Evolutionary conservation across 1,140 invertebrate genomes (phyloP).

Genomic region (Venustaconcha ellipsiformis): DNA sequence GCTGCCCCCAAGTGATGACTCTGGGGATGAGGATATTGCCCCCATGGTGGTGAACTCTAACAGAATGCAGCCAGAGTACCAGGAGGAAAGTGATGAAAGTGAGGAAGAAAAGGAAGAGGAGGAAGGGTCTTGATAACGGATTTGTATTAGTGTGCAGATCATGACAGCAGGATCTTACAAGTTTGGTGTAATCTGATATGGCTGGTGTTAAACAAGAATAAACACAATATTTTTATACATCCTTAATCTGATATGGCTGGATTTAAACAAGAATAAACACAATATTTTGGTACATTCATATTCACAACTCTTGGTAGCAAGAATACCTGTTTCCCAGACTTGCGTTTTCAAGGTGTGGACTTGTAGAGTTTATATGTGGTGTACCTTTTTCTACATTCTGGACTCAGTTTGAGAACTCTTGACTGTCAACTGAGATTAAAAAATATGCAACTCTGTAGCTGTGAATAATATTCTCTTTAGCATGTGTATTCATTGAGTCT

Average conservation of each 20-base stretch:
- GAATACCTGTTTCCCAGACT: too few relatives aligned
- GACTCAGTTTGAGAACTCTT: too few relatives aligned
- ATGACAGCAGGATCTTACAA: not conserved
- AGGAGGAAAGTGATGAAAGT: slow-evolving; percentile 31
- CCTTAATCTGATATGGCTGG: not conserved
- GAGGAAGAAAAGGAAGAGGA: slow-evolving; percentile 29
- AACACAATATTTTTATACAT: not conserved
- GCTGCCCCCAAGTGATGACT: slow-evolving; percentile 57
- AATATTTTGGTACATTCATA: not conserved
- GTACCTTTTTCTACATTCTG: too few relatives aligned
- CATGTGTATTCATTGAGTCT: too few relatives aligned
- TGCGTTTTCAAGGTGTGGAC: too few relatives aligned
- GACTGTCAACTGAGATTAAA: too few relatives aligned
- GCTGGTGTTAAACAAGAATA: not conserved
- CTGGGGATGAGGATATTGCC: slow-evolving; percentile 37
- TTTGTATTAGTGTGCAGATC: not conserved
- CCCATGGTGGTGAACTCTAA: slow-evolving; percentile 48
- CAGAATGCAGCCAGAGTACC: slow-evolving; percentile 36
- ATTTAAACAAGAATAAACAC: not conserved
- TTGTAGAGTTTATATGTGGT: too few relatives aligned
- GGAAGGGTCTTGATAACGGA: not conserved
- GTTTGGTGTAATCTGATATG: not conserved
- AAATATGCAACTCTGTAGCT: too few relatives aligned
- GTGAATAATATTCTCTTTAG: too few relatives aligned
- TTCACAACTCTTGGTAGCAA: too few relatives aligned